Conservation (phyloP, 64 coral and sea anemone genomes). For the Orbicella faveolata region DNA sequence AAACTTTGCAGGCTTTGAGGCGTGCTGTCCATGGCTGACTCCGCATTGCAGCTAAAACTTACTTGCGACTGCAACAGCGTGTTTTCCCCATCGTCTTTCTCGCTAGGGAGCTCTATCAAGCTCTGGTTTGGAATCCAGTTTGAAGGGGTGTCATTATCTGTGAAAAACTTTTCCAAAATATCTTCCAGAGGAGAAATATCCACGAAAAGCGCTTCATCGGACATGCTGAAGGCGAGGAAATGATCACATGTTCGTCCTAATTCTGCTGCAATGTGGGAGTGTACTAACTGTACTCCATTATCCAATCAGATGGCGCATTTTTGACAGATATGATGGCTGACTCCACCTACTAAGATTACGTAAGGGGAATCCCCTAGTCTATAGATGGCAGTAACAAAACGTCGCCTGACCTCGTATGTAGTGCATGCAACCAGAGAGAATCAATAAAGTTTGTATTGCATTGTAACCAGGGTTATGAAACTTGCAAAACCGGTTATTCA, state of each 20-base stretch:
- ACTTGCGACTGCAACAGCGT: neutral
- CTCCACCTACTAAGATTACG: neutral
- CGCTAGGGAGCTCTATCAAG: neutral
- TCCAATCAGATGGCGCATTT: neutral
- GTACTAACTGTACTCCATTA: too few relatives aligned
- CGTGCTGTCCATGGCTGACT: too few relatives aligned
- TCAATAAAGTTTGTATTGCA: too few relatives aligned
- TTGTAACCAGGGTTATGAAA: too few relatives aligned
- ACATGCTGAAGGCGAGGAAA: neutral
- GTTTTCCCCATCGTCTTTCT: neutral
- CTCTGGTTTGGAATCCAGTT: neutral
- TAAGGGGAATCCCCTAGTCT: conserved; percentile 16
- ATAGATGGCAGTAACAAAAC: too few relatives aligned
- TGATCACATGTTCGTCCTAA: conserved; percentile 9
- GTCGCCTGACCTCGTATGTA: too few relatives aligned
- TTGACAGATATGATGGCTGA: neutral
- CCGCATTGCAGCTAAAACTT: neutral
- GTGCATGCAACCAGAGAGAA: too few relatives aligned
- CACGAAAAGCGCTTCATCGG: neutral
- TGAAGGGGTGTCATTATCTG: neutral
- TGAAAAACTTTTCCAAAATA: neutral
- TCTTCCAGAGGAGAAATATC: neutral
- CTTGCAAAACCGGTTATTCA: too few relatives aligned
- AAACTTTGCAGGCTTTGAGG: neutral
- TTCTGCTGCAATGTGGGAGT: too few relatives aligned